These are phyloP conservation scores for Periphyllus acericola DNA, from an alignment of 2,888 invertebrate species.

Conservation along the genomic window DNA sequence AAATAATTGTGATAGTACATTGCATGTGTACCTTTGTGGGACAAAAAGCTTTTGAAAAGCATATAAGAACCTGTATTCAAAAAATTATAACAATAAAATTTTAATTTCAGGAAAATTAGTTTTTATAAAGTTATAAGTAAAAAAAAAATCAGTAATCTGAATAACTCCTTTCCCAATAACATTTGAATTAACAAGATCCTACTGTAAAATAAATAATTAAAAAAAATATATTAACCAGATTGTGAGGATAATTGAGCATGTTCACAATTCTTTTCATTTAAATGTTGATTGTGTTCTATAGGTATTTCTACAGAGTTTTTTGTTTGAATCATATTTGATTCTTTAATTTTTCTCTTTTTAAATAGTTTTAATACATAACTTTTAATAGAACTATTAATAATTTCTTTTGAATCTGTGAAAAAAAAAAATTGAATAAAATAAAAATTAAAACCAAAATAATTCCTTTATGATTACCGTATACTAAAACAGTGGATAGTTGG, in stretches of 20 bases:
- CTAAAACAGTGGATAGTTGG: conserved; percentile 74
- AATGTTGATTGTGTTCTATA: not conserved
- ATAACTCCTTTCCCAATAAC: too few relatives aligned
- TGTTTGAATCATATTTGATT: conserved; percentile 29
- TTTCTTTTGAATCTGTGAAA: conserved; percentile 50
- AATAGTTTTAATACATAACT: conserved; percentile 48
- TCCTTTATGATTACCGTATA: conserved; percentile 73
- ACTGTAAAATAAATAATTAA: not conserved
- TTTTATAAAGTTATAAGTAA: too few relatives aligned
- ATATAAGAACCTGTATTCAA: too few relatives aligned
- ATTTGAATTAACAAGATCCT: too few relatives aligned
- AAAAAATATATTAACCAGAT: conserved; percentile 23
- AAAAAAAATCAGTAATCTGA: too few relatives aligned
- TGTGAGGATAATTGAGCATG: not conserved
- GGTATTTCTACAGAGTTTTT: conserved; percentile 9
- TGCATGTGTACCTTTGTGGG: too few relatives aligned
- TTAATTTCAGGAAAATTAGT: too few relatives aligned
- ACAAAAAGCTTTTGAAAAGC: too few relatives aligned
- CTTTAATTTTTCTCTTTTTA: conserved; percentile 44
- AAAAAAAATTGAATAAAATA: conserved; percentile 44
- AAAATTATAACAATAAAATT: too few relatives aligned
- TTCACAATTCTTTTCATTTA: not conserved
- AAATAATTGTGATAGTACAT: too few relatives aligned
- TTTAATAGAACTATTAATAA: conserved; percentile 44
- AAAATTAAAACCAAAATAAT: not conserved